Conservation (phyloP, 2,113 vertebrate species). For the Poecile atricapillus region DNA sequence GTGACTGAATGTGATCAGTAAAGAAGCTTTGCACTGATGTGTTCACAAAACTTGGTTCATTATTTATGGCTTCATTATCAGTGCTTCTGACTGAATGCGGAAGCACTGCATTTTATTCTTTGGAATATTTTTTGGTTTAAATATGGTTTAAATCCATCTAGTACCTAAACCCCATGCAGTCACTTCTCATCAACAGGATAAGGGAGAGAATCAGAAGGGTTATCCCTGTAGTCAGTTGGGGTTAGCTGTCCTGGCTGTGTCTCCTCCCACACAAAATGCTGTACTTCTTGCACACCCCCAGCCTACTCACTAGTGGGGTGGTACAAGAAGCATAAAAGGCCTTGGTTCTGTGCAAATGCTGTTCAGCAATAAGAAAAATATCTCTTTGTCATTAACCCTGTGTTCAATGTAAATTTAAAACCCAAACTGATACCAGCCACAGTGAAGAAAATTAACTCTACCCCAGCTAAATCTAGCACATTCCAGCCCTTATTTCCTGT, state of each 20-base stretch:
- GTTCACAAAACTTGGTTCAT: background rate
- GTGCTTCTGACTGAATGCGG: background rate
- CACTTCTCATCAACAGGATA: background rate
- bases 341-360: background rate
- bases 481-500: background rate
- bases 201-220: background rate
- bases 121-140: background rate
- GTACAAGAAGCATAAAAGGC: background rate
- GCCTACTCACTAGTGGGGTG: background rate
- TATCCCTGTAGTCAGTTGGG: background rate
- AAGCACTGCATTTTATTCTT: background rate
- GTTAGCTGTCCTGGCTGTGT: background rate
- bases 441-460: background rate
- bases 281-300: background rate
- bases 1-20: background rate
- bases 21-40: background rate
- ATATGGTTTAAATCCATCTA: background rate
- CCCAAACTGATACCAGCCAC: accelerated
- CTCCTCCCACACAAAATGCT: background rate
- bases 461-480: background rate
- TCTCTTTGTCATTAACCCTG: background rate
- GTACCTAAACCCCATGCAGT: background rate
- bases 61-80: background rate
- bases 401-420: background rate
- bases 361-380: background rate